A percentile compares a stretch with the other conserved stretches of the same genome.
Conservation (phyloP, 2,113 vertebrate species). For the Brachyhypopomus gauderio region DNA sequence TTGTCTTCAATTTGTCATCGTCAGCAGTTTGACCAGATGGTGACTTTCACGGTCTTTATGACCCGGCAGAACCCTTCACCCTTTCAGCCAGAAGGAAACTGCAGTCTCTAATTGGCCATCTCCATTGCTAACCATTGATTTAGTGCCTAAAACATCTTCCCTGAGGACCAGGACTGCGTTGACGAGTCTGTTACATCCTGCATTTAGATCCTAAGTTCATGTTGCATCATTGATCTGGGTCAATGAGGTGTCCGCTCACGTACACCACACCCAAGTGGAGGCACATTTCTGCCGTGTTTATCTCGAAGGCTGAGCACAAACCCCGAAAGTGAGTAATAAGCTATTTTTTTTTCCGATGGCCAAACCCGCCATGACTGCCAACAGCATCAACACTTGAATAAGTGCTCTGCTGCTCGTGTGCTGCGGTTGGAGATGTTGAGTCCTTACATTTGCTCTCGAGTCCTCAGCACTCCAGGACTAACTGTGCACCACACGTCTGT, state of each 20-base stretch:
- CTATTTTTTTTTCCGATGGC: not conserved
- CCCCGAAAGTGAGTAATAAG: not conserved
- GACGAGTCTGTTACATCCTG: not conserved
- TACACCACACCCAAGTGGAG: not conserved
- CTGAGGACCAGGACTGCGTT: not conserved
- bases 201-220: not conserved
- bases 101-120: conserved; percentile 13
- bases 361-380: not conserved
- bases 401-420: too few species aligned
- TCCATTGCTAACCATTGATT: conserved; percentile 21
- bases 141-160: conserved; percentile 10
- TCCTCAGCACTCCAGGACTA: too few species aligned
- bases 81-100: not conserved
- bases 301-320: not conserved
- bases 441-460: too few species aligned
- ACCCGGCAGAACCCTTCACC: not conserved
- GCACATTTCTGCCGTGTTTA: not conserved
- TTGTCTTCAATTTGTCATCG: not conserved
- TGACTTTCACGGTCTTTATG: not conserved
- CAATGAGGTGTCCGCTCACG: not conserved
- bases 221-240: conserved; percentile 5
- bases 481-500: too few species aligned
- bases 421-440: too few species aligned
- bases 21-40: not conserved
- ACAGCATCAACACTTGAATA: too few species aligned